These are phyloP conservation scores for Limosa lapponica DNA, from an alignment of 2,797 vertebrate species.

Conservation along the genomic window DNA sequence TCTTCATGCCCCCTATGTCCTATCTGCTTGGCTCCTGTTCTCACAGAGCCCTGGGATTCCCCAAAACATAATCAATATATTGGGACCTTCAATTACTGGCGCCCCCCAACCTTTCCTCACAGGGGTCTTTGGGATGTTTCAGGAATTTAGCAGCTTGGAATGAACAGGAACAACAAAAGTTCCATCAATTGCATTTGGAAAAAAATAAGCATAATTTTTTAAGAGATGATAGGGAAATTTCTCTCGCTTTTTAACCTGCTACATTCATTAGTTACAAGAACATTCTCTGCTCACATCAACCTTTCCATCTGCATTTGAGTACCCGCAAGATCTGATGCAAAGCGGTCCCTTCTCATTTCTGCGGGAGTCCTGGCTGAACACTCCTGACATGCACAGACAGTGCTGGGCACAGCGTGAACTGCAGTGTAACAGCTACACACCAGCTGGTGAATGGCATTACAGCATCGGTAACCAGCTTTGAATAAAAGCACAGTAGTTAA, in stretches of 20 bases:
- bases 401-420: rapidly evolving
- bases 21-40: conserved; percentile 14
- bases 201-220: not conserved
- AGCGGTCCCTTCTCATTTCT: not conserved
- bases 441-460: not conserved
- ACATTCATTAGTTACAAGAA: not conserved
- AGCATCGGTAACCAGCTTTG: not conserved
- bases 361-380: not conserved
- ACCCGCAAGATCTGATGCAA: not conserved
- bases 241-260: not conserved
- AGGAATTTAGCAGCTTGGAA: not conserved
- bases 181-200: not conserved
- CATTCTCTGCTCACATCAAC: not conserved
- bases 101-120: not conserved
- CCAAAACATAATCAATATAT: not conserved
- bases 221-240: not conserved
- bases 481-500: not conserved
- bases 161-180: not conserved
- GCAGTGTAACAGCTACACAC: rapidly evolving
- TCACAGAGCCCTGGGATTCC: not conserved
- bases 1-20: not conserved
- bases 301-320: not conserved
- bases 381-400: not conserved
- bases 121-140: not conserved
- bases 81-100: not conserved